Percentiles rank a stretch among this genome's conserved stretches.
phyloP scores from a whole-genome alignment of 2,113 vertebrate species.

The Sturnira hondurensis region DNA sequence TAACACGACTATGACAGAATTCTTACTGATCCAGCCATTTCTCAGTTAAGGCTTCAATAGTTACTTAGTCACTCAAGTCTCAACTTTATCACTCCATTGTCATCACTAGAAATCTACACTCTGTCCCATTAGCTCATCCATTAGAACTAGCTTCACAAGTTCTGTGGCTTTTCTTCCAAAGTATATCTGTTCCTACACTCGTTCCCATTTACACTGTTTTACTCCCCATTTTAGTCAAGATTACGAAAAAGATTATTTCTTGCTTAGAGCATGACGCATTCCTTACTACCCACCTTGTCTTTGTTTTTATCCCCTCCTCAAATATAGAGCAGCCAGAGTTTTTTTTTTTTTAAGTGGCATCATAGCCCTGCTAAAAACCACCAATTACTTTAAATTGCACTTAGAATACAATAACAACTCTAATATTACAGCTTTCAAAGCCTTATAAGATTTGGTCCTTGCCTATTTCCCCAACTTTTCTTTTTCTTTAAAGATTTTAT shows the following conservation, averaged over 20 bases:
- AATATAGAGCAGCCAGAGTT: no score
- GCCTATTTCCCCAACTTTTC: background rate
- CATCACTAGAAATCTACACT: background rate
- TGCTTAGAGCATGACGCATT: background rate
- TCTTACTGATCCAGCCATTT: background rate
- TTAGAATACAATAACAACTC: background rate
- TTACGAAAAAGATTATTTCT: background rate
- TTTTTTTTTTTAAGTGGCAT: no score
- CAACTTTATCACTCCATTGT: background rate
- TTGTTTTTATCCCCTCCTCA: no score
- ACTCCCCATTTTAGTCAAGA: background rate
- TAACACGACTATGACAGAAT: background rate
- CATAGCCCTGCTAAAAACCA: background rate
- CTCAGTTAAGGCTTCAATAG: background rate
- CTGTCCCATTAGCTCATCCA: background rate
- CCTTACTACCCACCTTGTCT: background rate
- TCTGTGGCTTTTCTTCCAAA: background rate
- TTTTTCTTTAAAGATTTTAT: no score
- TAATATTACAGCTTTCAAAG: background rate
- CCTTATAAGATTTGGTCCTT: background rate
- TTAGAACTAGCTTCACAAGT: no score
- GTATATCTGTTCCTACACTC: background rate
- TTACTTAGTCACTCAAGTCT: background rate
- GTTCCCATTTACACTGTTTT: background rate
- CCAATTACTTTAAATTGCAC: background rate